Base-by-base conservation (phyloP, 2,888 invertebrate genomes). In the Suillia variegata region DNA sequence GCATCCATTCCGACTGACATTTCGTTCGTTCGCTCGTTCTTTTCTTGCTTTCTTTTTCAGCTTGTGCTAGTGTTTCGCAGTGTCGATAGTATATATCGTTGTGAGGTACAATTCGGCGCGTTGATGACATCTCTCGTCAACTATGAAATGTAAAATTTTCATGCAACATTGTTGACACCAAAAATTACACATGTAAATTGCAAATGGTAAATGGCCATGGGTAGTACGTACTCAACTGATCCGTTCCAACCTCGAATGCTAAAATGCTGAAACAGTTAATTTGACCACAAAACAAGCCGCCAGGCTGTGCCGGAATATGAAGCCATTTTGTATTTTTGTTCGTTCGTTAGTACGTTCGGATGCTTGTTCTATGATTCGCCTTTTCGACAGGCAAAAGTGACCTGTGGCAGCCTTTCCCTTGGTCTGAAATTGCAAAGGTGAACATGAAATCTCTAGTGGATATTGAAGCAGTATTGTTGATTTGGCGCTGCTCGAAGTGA, bases 151-250 rank as follows among this genome's bases (percentile, higher is more conserved):
- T 47, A 52, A 22, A 49, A 50, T 56, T 56, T 50, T 26, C 56
- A 56, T 50, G 52, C 52, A 52, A 51, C 47, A 53, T 26, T 57
- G 52, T 57, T 33, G 62, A 60, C 61, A 68, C 55, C 58, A 69
- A 73, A 74, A 74, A 77, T 75, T 76, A 74, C 74, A 73, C 68
- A 76, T 77, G 75, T 72, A 77, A 77, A 75, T 72, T 73, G 69
- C 66, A 69, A 69, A 73, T 73, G 68, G 68, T 61, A 24, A 55
- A 42, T 55, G 48, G 24, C 31, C 45, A 31, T 54, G 54, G 54
- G n/a, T n/a, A n/a, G n/a, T n/a, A n/a, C n/a, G n/a, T n/a, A n/a
- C n/a, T n/a, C n/a, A n/a, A n/a, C n/a, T n/a, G n/a, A n/a, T n/a
- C n/a, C n/a, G n/a, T n/a, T n/a, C n/a, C n/a, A n/a, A n/a, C 45